Conservation (phyloP, 1,140 invertebrate genomes). For the Papilio dardanus region DNA sequence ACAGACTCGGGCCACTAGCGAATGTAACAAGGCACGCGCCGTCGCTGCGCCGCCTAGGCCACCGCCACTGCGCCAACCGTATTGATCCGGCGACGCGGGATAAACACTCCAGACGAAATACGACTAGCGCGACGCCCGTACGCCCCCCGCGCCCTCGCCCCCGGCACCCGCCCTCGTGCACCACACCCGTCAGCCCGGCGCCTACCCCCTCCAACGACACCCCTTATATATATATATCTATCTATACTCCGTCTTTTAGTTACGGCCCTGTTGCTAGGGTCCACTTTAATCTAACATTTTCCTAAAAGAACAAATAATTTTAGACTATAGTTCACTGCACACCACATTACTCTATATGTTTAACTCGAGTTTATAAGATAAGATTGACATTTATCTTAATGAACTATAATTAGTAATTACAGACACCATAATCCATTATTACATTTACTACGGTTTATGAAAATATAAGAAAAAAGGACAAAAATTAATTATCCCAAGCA, state of each 20-base stretch:
- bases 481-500: background rate
- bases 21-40: conserved; percentile 59
- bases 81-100: conserved; percentile 79
- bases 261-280: conserved; percentile 57
- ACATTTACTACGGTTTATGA: background rate
- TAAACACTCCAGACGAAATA: conserved; percentile 81
- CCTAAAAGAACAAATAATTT: conserved; percentile 20
- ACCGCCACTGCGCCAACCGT: conserved; percentile 78
- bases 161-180: conserved; percentile 58
- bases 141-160: conserved; percentile 59
- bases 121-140: conserved; percentile 76
- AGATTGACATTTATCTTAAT: background rate
- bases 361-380: too few species aligned
- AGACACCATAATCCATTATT: too few species aligned
- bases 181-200: conserved; percentile 60
- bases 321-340: background rate
- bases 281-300: conserved; percentile 36
- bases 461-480: background rate
- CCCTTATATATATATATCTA: conserved; percentile 56
- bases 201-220: conserved; percentile 47
- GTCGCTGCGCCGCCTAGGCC: conserved; percentile 68
- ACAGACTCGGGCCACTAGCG: conserved; percentile 69
- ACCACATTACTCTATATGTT: too few species aligned
- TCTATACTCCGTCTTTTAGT: conserved; percentile 47
- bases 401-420: too few species aligned